Evolutionary conservation across 1,140 invertebrate genomes (phyloP), one percentile per base, ranked within the genome.

Genomic region (Drosophila pseudoobscura): DNA sequence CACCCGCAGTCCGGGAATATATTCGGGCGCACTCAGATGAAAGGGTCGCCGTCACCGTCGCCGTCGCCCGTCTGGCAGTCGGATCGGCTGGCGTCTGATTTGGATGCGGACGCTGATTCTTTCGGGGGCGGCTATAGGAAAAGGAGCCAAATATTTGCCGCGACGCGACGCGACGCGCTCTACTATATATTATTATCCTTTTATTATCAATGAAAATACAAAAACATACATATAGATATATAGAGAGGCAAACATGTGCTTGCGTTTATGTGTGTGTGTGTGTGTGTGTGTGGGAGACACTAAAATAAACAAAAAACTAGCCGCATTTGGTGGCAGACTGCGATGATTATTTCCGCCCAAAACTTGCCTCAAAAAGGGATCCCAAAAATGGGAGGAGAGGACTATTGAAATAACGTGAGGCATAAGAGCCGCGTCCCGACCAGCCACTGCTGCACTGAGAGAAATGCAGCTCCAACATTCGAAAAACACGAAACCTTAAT

Each of bases 191-290:
- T 82, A 82, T 85, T 87, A 87, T 87, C 75, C 82, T 87, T 85
- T 85, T 85, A 85, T 87, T 85, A 87, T 87, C 82, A 87, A 85
- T 85, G 80, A 74, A 85, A 85, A 80, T 56, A 83, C 66, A 58
- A 57, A 47, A 26, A 52, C 56, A 54, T 44, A 52, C 56, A 54
- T 44, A 50, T 26, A 49, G 31, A 13, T 29, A n/a, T 61, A 41
- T 46, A 26, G 24, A 26, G 7, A 63, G 17, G 26, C 24, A 45
- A 7, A 26, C 20, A 29, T 41, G 52, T 17, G 17, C 31, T 29
- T 47, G 39, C 24, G 46, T 20, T 35, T 15, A 13, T 3, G 31
- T 8, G 35, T 2, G 22, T 11, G 49, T 15, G 35, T 2, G 22
- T 8, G 49, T 15, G 46, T 15, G 53, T 26, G 58, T 31, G 31